Conservation (phyloP, 2,113 vertebrate species). For the Lonchura striata region DNA sequence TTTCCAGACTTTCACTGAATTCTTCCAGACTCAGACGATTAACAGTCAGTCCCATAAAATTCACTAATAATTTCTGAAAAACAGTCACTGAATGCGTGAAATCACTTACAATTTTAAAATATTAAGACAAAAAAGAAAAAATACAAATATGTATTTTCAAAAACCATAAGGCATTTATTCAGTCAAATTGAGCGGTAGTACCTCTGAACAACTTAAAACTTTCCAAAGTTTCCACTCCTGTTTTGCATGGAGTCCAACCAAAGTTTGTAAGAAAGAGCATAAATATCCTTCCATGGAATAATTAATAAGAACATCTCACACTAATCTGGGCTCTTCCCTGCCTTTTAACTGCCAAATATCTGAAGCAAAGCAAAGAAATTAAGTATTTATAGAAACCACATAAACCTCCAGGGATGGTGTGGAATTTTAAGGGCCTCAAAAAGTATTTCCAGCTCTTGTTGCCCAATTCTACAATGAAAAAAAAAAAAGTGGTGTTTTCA, state of each 20-base stretch:
- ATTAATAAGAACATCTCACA: constrained; percentile 32
- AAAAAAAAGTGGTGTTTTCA: background rate
- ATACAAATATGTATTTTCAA: background rate
- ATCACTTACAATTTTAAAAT: background rate
- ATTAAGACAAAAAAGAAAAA: background rate
- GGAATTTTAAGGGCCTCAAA: background rate
- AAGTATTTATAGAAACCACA: constrained; percentile 43
- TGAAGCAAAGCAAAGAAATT: constrained; percentile 17
- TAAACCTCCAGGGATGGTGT: background rate
- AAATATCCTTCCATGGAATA: constrained; percentile 29
- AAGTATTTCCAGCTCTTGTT: background rate
- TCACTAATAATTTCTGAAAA: background rate
- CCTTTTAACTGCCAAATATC: background rate
- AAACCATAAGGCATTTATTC: background rate
- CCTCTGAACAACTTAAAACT: background rate
- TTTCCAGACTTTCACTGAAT: background rate
- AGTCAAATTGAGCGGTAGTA: background rate
- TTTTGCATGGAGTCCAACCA: background rate
- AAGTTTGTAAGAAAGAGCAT: constrained; percentile 7
- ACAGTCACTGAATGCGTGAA: background rate
- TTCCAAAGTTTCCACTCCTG: background rate
- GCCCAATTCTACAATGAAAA: background rate
- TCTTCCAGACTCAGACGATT: background rate
- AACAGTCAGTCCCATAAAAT: background rate
- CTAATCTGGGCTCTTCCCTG: constrained; percentile 10